These are phyloP conservation scores for Saccopteryx leptura DNA, from an alignment of 2,113 vertebrate genomes.

Conservation along the genomic window DNA sequence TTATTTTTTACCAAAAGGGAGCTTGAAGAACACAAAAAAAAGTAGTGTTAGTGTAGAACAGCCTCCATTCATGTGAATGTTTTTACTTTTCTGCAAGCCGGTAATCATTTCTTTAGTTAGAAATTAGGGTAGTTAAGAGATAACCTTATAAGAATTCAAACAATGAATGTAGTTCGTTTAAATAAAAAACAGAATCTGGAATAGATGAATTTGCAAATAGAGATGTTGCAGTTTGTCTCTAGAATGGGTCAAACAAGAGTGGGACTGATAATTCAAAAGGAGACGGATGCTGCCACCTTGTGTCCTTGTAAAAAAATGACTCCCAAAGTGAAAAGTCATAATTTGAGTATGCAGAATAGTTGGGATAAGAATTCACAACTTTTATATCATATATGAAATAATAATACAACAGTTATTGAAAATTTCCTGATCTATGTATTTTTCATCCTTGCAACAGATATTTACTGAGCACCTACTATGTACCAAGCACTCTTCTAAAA, in stretches of 20 bases:
- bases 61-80: not conserved
- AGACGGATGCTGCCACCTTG: slow-evolving; percentile 78
- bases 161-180: not conserved
- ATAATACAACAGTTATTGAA: not conserved
- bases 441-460: not conserved
- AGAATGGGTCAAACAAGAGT: not conserved
- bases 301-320: not conserved
- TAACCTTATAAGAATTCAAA: not conserved
- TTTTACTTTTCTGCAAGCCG: not conserved
- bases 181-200: not conserved
- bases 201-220: not conserved
- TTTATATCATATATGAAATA: not conserved
- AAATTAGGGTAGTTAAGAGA: not conserved
- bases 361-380: not conserved
- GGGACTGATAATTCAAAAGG: slow-evolving; percentile 34
- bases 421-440: not conserved
- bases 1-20: slow-evolving; percentile 26
- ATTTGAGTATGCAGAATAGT: not conserved
- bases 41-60: not conserved
- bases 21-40: not conserved
- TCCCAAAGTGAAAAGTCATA: not conserved
- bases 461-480: not conserved
- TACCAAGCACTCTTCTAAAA: not conserved
- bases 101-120: slow-evolving; percentile 3
- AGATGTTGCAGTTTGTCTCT: not conserved